These are phyloP conservation scores for Agriopis marginaria DNA, from an alignment of 2,888 invertebrate genomes.

Conservation along the genomic window DNA sequence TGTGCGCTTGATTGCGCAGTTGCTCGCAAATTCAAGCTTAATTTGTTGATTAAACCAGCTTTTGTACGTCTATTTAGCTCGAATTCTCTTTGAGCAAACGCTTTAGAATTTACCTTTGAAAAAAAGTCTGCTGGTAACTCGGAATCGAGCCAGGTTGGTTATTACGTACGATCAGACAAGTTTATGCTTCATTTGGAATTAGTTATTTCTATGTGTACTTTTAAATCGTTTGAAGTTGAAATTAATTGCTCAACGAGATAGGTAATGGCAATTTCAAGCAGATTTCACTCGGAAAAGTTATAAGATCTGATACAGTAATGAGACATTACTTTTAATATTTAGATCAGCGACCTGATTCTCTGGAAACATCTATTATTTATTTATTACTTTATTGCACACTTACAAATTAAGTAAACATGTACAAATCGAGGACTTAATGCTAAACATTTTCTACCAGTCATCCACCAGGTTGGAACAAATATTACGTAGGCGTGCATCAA, in stretches of 20 bases:
- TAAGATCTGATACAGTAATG: no score
- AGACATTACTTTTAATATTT: no score
- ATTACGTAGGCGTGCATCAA: no score
- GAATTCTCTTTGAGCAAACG: slow-evolving; percentile 19
- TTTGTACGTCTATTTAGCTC: slow-evolving; percentile 21
- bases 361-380: no score
- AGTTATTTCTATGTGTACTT: background rate
- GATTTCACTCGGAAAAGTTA: no score
- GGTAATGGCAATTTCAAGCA: no score
- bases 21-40: slow-evolving; percentile 16
- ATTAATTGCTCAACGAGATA: background rate
- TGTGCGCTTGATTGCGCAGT: slow-evolving; percentile 19
- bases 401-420: no score
- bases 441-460: no score
- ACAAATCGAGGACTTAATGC: no score
- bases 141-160: background rate
- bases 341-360: no score
- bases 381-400: no score
- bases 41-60: slow-evolving; percentile 26
- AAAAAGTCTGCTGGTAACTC: slow-evolving; percentile 7
- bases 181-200: background rate
- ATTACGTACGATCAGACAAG: background rate
- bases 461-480: no score
- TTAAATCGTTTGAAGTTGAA: background rate
- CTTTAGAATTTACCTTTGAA: slow-evolving; percentile 19